Conservation (phyloP, 2,113 vertebrate genomes). For the Sardina pilchardus region DNA sequence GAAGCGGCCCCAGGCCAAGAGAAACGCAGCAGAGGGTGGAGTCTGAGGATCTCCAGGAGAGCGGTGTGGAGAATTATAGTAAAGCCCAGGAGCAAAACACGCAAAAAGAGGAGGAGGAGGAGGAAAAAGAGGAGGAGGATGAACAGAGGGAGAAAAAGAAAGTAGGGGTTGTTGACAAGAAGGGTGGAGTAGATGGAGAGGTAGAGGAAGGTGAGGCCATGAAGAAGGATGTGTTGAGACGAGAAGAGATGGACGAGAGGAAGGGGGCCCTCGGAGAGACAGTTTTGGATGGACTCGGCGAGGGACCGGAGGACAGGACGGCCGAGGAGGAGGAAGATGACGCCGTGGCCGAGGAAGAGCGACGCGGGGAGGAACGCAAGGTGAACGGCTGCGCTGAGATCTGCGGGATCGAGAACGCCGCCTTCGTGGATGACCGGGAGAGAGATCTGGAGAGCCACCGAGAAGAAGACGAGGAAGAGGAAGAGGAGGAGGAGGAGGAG, state of each 20-base stretch:
- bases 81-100: conserved; percentile 4
- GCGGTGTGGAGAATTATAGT: conserved; percentile 28
- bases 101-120: conserved; percentile 19
- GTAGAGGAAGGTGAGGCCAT: conserved; percentile 29
- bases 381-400: conserved; percentile 43
- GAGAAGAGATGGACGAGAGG: conserved; percentile 8
- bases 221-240: conserved; percentile 30
- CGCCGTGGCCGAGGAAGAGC: conserved; percentile 45
- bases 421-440: conserved; percentile 75
- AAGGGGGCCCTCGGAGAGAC: conserved; percentile 38
- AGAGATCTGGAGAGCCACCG: conserved; percentile 56
- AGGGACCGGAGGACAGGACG: conserved; percentile 38
- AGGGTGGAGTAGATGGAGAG: neutral
- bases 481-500: conserved; percentile 34
- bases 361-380: conserved; percentile 33
- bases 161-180: neutral
- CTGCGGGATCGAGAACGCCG: conserved; percentile 78
- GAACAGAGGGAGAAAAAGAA: conserved; percentile 23
- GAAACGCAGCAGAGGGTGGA: conserved; percentile 62
- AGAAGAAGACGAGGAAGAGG: conserved; percentile 36
- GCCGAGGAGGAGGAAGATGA: conserved; percentile 56
- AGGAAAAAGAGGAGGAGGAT: conserved; percentile 20
- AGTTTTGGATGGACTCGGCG: conserved; percentile 27
- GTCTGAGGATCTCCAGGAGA: conserved; percentile 54
- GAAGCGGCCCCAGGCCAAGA: conserved; percentile 26